Base-by-base conservation (phyloP, 2,888 invertebrate genomes). In the Keiferia lycopersicella region DNA sequence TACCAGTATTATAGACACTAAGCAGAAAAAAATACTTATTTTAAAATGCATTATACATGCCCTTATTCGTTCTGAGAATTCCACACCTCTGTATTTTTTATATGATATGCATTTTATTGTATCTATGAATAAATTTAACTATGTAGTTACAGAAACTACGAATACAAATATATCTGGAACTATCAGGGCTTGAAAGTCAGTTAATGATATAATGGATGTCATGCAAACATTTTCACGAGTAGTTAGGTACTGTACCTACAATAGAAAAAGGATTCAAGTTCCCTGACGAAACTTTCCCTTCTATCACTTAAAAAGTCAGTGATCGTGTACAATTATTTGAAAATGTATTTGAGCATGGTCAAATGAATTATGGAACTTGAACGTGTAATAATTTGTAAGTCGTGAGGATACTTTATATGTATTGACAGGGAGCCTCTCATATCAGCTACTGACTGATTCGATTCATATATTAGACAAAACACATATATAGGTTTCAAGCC, bases 61-160 rank as follows among this genome's bases (percentile, higher is more conserved):
- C 83, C 81, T 76, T 78, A 70, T 76, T 74, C 79, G 30, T 78
- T 77, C n/a, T 78, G 79, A 83, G 80, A 83, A 83, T 80, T 77
- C 79, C 78, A 80, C 75, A 81, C 79, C 79, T 78, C 78, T 62
- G 75, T 75, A 74, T 77, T 68, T 81, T 76, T 79, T 59, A 78
- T 80, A 83, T 91, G 90, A 91, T 91, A 91, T 91, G 90, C 88
- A 83, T 87, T 85, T 83, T 71, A 73, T 63, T 71, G 71, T 73
- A 84, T 77, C 86, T 90, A 88, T 82, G 76, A 87, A 87, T 88
- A 87, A 56, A 84, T 87, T 87, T 86, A 84, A 82, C 87, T 88
- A 88, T 77, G 71, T 74, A 74, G 75, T 83, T 82, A 84, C 78
- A 76, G 82, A 83, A 81, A 81, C 83, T 85, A 87, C 84, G 81